Conservation (phyloP, 2,113 vertebrate genomes). For the Notiomystis cincta region DNA sequence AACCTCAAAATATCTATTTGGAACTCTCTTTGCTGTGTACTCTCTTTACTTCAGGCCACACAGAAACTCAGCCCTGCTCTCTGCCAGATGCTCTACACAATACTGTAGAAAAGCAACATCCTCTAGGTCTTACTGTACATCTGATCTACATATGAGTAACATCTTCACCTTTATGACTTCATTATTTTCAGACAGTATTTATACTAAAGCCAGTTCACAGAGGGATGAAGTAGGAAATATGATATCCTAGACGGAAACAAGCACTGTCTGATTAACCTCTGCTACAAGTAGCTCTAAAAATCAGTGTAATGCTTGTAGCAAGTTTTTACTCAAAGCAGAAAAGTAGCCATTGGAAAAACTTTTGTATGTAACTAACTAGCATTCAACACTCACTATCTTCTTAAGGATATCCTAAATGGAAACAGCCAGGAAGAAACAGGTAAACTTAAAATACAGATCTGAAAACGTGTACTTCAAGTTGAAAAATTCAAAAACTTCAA, state of each 20-base stretch:
- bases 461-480: neutral
- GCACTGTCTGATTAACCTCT: neutral
- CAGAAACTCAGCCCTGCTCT: neutral
- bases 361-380: neutral
- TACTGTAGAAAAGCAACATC: neutral
- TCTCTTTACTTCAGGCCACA: neutral
- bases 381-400: neutral
- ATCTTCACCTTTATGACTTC: neutral
- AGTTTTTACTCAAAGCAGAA: neutral
- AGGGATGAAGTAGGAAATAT: neutral
- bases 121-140: neutral
- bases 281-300: neutral
- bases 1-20: neutral
- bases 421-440: neutral
- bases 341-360: neutral
- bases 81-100: neutral
- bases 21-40: neutral
- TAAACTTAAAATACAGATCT: neutral
- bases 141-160: neutral
- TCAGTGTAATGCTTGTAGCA: neutral
- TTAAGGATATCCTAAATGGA: neutral
- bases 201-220: neutral
- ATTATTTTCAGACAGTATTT: neutral
- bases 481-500: neutral
- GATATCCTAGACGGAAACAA: neutral